phyloP scores from a whole-genome alignment of 64 coral and sea anemone species.

The Actinia tenebrosa region DNA sequence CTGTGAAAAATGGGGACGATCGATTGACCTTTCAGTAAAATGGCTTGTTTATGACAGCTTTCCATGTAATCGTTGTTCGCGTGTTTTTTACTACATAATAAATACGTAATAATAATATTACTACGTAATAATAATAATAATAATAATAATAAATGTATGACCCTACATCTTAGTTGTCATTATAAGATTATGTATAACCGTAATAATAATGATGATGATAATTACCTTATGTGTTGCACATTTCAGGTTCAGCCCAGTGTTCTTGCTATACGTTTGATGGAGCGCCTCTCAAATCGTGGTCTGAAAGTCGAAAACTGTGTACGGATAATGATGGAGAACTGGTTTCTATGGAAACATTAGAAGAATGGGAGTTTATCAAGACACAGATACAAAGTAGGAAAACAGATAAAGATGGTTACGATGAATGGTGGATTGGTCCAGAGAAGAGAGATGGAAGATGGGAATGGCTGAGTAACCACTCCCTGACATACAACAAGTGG shows the following conservation, averaged over 20 bases:
- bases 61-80: no score
- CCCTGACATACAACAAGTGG: constrained; percentile 32
- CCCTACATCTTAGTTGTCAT: no score
- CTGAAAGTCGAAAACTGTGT: not conserved
- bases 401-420: not conserved
- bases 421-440: constrained; percentile 58
- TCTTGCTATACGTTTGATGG: constrained; percentile 1
- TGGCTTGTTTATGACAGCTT: no score
- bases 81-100: no score
- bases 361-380: constrained; percentile 37
- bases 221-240: not conserved
- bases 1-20: no score
- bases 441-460: not conserved
- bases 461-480: constrained; percentile 36
- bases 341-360: constrained; percentile 38
- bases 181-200: no score
- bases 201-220: no score
- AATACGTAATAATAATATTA: no score
- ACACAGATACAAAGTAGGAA: not conserved
- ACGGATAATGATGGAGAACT: constrained; percentile 2
- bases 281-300: not conserved
- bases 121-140: no score
- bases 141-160: no score
- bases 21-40: no score
- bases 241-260: not conserved